These are phyloP conservation scores for Acipenser ruthenus DNA, from an alignment of 2,797 vertebrate genomes.

Conservation along the genomic window DNA sequence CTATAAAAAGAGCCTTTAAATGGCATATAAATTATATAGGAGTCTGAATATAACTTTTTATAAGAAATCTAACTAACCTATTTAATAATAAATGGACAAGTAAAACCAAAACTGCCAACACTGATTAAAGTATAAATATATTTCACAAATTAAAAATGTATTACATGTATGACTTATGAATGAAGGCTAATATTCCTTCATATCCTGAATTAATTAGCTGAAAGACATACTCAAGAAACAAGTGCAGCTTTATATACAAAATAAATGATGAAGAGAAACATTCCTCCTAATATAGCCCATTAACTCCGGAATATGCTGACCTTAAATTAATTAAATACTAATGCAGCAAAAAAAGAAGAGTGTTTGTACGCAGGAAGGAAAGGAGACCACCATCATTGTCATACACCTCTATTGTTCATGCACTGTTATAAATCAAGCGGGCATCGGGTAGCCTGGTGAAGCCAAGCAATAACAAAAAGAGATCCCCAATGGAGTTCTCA, in stretches of 20 bases:
- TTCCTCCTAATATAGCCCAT: slow-evolving; percentile 19
- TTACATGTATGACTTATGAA: slow-evolving; percentile 50
- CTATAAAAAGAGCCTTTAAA: not conserved
- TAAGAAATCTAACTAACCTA: slow-evolving; percentile 29
- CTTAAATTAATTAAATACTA: slow-evolving; percentile 17
- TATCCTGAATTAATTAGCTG: slow-evolving; percentile 19
- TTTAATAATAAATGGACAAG: slow-evolving; percentile 58
- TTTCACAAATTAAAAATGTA: slow-evolving; percentile 58
- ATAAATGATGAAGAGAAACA: not conserved
- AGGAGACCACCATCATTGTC: not conserved
- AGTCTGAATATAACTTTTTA: not conserved
- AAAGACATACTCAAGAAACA: slow-evolving; percentile 6
- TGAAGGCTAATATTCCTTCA: slow-evolving; percentile 34
- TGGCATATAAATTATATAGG: not conserved
- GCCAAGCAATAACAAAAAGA: too few relatives aligned
- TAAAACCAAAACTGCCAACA: slow-evolving; percentile 59
- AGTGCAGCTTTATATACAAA: slow-evolving; percentile 6
- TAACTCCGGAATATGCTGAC: slow-evolving; percentile 15
- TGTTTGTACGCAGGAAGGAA: not conserved
- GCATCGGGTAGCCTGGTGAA: not conserved
- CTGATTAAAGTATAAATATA: slow-evolving; percentile 55
- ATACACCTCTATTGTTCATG: not conserved
- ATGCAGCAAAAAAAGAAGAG: slow-evolving; percentile 1
- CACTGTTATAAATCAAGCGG: not conserved
- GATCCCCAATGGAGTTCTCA: too few relatives aligned